Percentiles rank a stretch among this genome's conserved stretches.
Evolutionary conservation across 2,113 vertebrate genomes (phyloP).

Genomic region (Hassar affinis): DNA sequence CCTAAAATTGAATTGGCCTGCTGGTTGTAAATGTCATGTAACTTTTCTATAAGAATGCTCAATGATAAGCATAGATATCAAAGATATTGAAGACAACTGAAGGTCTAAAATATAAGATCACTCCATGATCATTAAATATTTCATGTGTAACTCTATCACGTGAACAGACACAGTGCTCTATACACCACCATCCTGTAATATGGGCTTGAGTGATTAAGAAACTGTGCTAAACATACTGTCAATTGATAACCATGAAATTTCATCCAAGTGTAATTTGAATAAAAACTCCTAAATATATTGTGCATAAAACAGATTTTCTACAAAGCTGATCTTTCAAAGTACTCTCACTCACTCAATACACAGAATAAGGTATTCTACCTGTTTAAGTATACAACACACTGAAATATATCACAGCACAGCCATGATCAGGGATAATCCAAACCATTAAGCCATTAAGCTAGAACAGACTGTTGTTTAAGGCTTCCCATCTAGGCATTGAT

Average conservation of each 20-base stretch:
- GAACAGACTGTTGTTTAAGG: slow-evolving; percentile 57
- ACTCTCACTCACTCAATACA: not conserved
- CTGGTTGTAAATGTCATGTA: not conserved
- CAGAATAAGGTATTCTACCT: not conserved
- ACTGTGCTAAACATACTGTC: not conserved
- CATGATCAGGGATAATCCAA: slow-evolving; percentile 56
- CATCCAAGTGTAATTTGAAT: not conserved
- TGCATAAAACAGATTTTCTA: not conserved
- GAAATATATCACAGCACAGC: slow-evolving; percentile 26
- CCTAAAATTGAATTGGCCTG: not conserved
- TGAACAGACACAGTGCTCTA: no score
- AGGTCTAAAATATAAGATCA: not conserved
- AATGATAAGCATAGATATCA: no score
- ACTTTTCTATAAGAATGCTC: not conserved
- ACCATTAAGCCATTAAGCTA: slow-evolving; percentile 64
- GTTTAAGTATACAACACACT: not conserved
- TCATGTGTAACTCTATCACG: not conserved
- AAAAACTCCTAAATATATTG: not conserved
- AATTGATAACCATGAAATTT: not conserved
- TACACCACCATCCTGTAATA: not conserved
- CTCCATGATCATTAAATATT: not conserved
- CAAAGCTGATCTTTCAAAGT: not conserved
- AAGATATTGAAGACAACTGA: not conserved
- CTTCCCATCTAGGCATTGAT: slow-evolving; percentile 60
- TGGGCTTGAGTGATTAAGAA: not conserved